Evolutionary conservation across 2,888 invertebrate species (phyloP).

Genomic region (Patella pellucida): DNA sequence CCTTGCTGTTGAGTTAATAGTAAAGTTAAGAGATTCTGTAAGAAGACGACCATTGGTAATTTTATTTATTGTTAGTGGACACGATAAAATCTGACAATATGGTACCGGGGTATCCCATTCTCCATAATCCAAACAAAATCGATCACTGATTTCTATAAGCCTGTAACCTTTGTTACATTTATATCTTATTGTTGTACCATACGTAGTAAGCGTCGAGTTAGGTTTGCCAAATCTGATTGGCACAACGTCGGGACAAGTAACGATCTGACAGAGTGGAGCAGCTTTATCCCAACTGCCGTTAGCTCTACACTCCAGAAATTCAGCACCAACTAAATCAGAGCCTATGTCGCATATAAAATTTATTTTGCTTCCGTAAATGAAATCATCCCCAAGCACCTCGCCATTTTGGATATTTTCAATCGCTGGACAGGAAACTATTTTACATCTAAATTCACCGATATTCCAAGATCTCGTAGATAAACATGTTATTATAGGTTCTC

Average conservation of each 20-base stretch:
- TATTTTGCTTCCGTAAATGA: conserved; percentile 34
- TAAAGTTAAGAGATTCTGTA: conserved; percentile 36
- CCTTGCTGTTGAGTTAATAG: conserved; percentile 24
- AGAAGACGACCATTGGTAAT: conserved; percentile 22
- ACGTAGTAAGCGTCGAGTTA: conserved; percentile 29
- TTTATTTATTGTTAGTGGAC: conserved; percentile 31
- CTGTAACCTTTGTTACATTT: conserved; percentile 51
- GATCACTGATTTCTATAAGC: conserved; percentile 37
- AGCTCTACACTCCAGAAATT: conserved; percentile 43
- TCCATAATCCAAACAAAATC: conserved; percentile 61
- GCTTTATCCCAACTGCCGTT: conserved; percentile 53
- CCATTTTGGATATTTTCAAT: conserved; percentile 17
- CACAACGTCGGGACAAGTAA: conserved; percentile 26
- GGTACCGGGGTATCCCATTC: conserved; percentile 63
- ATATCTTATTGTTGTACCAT: conserved; percentile 46
- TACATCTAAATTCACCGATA: conserved; percentile 27
- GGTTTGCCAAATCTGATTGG: not conserved
- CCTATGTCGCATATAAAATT: conserved; percentile 32
- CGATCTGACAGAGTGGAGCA: conserved; percentile 43
- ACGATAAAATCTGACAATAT: conserved; percentile 52
- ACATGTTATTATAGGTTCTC: conserved; percentile 14
- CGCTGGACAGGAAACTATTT: conserved; percentile 24
- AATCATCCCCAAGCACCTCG: conserved; percentile 19
- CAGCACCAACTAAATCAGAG: conserved; percentile 45
- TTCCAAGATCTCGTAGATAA: conserved; percentile 39